A percentile compares a stretch with the other conserved stretches of the same genome.
Evolutionary conservation across 2,888 invertebrate species (phyloP).

Genomic region (Hyposoter dolosus): DNA sequence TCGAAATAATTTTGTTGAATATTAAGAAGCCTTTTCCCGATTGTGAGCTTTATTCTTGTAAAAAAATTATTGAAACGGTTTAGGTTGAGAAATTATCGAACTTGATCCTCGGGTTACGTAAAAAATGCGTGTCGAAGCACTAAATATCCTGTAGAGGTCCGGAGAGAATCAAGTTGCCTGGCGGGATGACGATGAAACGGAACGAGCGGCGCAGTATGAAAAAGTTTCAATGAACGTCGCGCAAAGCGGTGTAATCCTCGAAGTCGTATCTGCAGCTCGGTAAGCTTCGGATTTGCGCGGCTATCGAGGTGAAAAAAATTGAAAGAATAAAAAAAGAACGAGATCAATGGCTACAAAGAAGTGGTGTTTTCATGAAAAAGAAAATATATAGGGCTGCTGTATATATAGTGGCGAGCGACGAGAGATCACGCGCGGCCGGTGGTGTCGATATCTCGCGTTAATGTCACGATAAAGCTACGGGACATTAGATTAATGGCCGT

Average conservation of each 20-base stretch:
- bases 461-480: constrained; percentile 75
- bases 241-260: constrained; percentile 51
- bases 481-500: constrained; percentile 77
- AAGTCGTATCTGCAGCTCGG: constrained; percentile 27
- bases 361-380: constrained; percentile 45
- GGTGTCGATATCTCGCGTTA: constrained; percentile 74
- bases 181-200: constrained; percentile 32
- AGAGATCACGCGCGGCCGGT: constrained; percentile 15
- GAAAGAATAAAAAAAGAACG: constrained; percentile 29
- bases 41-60: too few relatives aligned
- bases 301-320: constrained; percentile 32
- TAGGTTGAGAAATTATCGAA: too few relatives aligned
- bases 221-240: constrained; percentile 38
- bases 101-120: too few relatives aligned
- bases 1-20: too few relatives aligned
- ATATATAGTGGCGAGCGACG: constrained; percentile 1
- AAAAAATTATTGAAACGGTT: too few relatives aligned
- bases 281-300: constrained; percentile 29
- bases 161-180: not conserved
- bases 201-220: constrained; percentile 15
- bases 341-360: constrained; percentile 35
- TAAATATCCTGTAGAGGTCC: constrained; percentile 26
- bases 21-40: too few relatives aligned
- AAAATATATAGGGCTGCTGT: constrained; percentile 30
- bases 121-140: constrained; percentile 34